phyloP scores from a whole-genome alignment of 2,113 vertebrate genomes.

The Phasianus colchicus region DNA sequence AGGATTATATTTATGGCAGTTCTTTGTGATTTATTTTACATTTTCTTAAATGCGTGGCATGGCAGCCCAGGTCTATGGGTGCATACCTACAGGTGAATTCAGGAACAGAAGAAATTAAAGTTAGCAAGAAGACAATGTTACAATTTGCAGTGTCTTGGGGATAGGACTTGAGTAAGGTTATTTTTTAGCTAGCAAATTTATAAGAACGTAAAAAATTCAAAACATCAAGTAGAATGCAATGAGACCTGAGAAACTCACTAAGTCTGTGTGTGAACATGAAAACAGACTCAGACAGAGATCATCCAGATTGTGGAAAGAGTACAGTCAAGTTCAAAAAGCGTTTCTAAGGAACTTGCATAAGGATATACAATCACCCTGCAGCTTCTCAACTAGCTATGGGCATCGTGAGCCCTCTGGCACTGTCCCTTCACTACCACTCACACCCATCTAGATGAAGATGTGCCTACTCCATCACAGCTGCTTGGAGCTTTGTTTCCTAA shows the following conservation, averaged over 20 bases:
- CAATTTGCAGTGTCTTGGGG: background rate
- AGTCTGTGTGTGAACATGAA: background rate
- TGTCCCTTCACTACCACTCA: rapidly evolving
- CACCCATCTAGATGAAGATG: background rate
- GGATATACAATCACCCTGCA: background rate
- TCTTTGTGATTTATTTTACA: background rate
- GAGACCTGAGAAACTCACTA: background rate
- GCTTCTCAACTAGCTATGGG: rapidly evolving
- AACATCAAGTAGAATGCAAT: background rate
- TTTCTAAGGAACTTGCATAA: background rate
- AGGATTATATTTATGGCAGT: background rate
- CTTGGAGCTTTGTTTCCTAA: background rate
- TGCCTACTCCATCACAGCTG: rapidly evolving
- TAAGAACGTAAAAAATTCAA: background rate
- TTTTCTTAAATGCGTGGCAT: background rate
- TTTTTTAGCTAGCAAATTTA: background rate
- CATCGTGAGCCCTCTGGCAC: rapidly evolving
- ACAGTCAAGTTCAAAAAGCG: background rate
- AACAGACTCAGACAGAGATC: background rate
- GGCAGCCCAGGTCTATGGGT: background rate
- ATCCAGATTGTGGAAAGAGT: background rate
- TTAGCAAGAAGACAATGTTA: background rate
- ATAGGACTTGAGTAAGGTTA: background rate
- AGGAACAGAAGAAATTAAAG: background rate
- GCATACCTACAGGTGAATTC: background rate